phyloP scores from a whole-genome alignment of 2,797 vertebrate genomes.

The Pipistrellus pygmaeus region DNA sequence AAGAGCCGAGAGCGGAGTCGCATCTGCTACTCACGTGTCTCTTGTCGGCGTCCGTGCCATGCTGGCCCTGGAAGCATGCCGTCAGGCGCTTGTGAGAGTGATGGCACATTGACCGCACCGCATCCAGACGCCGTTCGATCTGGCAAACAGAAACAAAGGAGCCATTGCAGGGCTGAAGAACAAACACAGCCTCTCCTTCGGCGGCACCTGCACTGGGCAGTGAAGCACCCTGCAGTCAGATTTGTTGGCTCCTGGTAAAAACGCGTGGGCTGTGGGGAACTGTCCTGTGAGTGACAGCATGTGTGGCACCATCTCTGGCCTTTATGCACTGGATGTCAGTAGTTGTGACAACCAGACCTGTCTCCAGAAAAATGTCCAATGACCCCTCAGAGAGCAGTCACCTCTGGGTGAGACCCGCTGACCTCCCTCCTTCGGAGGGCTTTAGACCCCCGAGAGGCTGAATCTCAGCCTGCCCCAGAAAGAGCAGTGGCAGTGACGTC shows the following conservation, averaged over 20 bases:
- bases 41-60: slow-evolving; percentile 94
- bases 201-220: fast-evolving
- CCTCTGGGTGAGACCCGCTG: not conserved
- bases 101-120: slow-evolving; percentile 95
- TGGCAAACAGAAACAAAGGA: slow-evolving; percentile 81
- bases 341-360: not conserved
- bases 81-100: slow-evolving; percentile 96
- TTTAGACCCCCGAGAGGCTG: not conserved
- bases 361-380: not conserved
- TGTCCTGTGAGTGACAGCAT: not conserved
- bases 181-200: not conserved
- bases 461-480: not conserved
- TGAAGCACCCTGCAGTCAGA: not conserved
- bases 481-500: not conserved
- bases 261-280: not conserved
- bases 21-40: slow-evolving; percentile 92
- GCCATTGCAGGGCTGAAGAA: not conserved
- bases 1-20: fast-evolving
- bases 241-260: not conserved
- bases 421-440: not conserved
- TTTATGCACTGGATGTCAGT: not conserved
- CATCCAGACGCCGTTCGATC: slow-evolving; percentile 98
- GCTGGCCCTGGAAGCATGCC: slow-evolving; percentile 96
- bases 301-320: not conserved
- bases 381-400: not conserved